Percentiles rank a stretch among this genome's conserved stretches.
Evolutionary conservation across 2,113 vertebrate genomes (phyloP).

Genomic region (Heterotis niloticus): DNA sequence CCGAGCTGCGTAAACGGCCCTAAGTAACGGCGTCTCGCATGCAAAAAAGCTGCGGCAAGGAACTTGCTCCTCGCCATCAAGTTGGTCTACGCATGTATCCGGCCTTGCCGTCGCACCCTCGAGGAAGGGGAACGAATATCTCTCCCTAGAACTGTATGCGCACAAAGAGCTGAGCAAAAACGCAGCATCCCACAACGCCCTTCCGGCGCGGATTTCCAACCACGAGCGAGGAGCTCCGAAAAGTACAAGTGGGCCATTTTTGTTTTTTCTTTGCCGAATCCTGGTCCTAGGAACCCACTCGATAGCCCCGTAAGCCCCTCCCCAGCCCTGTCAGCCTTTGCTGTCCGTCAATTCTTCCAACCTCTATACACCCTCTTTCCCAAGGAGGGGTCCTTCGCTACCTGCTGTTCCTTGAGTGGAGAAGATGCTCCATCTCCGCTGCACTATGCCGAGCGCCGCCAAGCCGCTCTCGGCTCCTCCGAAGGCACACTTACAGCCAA

Average conservation of each 20-base stretch:
- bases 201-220: neutral
- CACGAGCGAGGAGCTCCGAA: neutral
- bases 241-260: too few species aligned
- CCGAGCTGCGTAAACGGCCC: neutral
- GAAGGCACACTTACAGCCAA: constrained; percentile 11
- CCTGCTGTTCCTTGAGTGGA: too few species aligned
- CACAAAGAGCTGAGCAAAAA: neutral
- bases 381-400: too few species aligned
- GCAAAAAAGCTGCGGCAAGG: neutral
- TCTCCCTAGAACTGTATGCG: too few species aligned
- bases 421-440: too few species aligned
- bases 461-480: neutral
- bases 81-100: too few species aligned
- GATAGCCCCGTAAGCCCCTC: neutral
- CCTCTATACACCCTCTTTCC: neutral
- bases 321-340: too few species aligned
- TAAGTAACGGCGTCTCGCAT: neutral
- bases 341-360: neutral
- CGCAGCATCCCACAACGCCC: constrained; percentile 5
- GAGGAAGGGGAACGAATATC: too few species aligned
- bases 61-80: too few species aligned
- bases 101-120: too few species aligned
- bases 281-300: neutral
- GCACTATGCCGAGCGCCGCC: too few species aligned
- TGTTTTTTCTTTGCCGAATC: too few species aligned